A percentile compares a stretch with the other conserved stretches of the same genome.
phyloP scores from a whole-genome alignment of 2,888 invertebrate species.

The Hydriomena furcata region DNA sequence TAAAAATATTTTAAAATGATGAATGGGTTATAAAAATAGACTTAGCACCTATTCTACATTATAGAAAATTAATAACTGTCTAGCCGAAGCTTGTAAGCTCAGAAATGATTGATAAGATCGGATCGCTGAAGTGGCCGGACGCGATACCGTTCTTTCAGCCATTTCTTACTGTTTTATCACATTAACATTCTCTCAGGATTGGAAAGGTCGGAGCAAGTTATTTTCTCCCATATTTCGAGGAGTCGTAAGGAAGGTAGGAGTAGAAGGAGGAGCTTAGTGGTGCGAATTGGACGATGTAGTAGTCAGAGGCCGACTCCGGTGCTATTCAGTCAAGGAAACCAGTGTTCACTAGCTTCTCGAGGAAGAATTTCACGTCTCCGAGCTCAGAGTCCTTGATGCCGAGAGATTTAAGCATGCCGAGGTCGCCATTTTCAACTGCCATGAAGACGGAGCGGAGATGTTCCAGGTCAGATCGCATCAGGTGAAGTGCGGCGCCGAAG shows the following conservation, averaged over 20 bases:
- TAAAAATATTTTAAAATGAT: slow-evolving; percentile 43
- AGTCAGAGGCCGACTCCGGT: slow-evolving; percentile 89
- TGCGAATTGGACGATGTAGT: slow-evolving; percentile 86
- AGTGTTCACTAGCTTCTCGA: slow-evolving; percentile 97
- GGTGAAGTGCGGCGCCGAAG: slow-evolving; percentile 93
- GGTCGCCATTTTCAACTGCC: slow-evolving; percentile 97
- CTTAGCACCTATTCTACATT: slow-evolving; percentile 39
- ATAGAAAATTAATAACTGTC: slow-evolving; percentile 55
- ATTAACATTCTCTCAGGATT: slow-evolving; percentile 56
- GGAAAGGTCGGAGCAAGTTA: slow-evolving; percentile 44
- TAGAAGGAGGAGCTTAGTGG: slow-evolving; percentile 89
- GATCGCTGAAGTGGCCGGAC: slow-evolving; percentile 74
- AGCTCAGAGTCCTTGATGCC: slow-evolving; percentile 98
- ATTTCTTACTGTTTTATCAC: slow-evolving; percentile 40
- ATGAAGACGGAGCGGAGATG: slow-evolving; percentile 97
- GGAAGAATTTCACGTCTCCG: slow-evolving; percentile 97
- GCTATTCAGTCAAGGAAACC: slow-evolving; percentile 96
- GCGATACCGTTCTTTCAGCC: slow-evolving; percentile 50
- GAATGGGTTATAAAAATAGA: slow-evolving; percentile 68
- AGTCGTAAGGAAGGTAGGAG: slow-evolving; percentile 86
- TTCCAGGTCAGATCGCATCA: slow-evolving; percentile 94
- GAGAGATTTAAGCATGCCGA: slow-evolving; percentile 96
- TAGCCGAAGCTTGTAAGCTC: slow-evolving; percentile 30
- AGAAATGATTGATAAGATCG: slow-evolving; percentile 49
- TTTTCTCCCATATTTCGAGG: slow-evolving; percentile 75